A percentile compares a stretch with the other conserved stretches of the same genome.
phyloP scores from a whole-genome alignment of 92 coral and sea anemone genomes.

The Bergia sp. region DNA sequence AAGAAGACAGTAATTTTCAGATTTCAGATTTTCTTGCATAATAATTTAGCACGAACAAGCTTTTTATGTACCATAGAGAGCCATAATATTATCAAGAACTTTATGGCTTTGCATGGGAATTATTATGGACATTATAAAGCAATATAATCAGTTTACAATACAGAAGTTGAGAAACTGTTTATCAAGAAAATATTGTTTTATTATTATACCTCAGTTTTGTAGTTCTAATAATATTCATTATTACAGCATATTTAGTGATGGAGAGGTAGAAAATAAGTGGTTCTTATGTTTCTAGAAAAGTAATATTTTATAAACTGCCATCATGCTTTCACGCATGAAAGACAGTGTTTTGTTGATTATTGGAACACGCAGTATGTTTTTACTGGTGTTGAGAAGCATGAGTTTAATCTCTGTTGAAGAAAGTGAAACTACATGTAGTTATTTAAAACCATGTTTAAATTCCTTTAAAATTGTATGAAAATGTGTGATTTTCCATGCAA shows the following conservation, averaged over 20 bases:
- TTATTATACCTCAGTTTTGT: not conserved
- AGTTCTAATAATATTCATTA: constrained; percentile 8
- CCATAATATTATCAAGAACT: not conserved
- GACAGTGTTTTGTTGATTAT: not conserved
- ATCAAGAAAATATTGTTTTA: constrained; percentile 7
- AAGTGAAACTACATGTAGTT: not conserved
- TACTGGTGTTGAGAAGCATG: not conserved
- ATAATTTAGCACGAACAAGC: no score
- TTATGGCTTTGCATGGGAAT: constrained; percentile 9
- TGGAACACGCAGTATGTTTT: not conserved
- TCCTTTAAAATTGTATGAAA: not conserved
- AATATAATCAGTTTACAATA: constrained; percentile 7
- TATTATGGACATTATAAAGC: constrained; percentile 7
- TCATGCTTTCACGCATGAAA: not conserved
- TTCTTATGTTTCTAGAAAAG: not conserved
- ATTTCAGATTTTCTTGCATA: no score
- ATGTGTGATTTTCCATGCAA: constrained; percentile 6
- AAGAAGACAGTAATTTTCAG: no score
- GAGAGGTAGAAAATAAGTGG: not conserved
- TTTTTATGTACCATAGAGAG: no score
- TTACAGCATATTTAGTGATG: constrained; percentile 11
- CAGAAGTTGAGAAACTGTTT: constrained; percentile 13
- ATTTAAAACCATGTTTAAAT: not conserved
- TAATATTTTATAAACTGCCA: not conserved
- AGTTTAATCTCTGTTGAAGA: not conserved